These are phyloP conservation scores for Epiblema foenella DNA, from an alignment of 2,888 invertebrate genomes.

Conservation along the genomic window DNA sequence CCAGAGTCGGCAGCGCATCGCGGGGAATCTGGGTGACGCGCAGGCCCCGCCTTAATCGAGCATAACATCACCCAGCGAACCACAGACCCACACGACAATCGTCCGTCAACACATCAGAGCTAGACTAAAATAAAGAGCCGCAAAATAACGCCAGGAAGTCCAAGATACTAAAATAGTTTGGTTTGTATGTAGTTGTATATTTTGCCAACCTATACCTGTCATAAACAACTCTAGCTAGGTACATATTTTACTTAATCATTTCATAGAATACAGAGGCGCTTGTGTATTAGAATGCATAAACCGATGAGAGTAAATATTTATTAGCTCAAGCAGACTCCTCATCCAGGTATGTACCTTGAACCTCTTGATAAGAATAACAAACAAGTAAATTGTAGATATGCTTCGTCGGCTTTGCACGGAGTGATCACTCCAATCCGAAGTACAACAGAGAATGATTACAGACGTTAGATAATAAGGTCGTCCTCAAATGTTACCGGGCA, in stretches of 20 bases:
- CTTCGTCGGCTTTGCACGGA: constrained; percentile 48
- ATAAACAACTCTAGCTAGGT: neutral
- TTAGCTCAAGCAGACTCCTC: constrained; percentile 6
- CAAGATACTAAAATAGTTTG: constrained; percentile 33
- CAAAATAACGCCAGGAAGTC: constrained; percentile 56
- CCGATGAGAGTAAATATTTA: constrained; percentile 20
- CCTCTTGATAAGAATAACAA: constrained; percentile 57
- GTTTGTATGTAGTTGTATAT: constrained; percentile 1
- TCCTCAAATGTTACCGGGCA: constrained; percentile 56
- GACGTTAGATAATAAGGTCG: constrained; percentile 64
- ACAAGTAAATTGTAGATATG: constrained; percentile 45
- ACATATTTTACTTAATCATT: neutral
- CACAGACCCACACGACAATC: constrained; percentile 58
- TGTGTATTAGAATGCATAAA: constrained; percentile 8
- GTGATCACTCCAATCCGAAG: constrained; percentile 48
- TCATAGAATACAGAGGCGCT: neutral
- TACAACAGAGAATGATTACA: constrained; percentile 55
- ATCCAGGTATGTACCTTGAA: constrained; percentile 54
- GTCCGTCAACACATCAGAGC: constrained; percentile 61
- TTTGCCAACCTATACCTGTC: neutral
- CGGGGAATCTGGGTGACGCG: constrained; percentile 70
- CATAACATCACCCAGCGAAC: constrained; percentile 61
- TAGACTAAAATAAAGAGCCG: constrained; percentile 60
- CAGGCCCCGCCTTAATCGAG: constrained; percentile 68
- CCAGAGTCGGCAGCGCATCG: constrained; percentile 56